Base-by-base conservation (phyloP, 2,113 vertebrate genomes). In the Reinhardtius hippoglossoides region DNA sequence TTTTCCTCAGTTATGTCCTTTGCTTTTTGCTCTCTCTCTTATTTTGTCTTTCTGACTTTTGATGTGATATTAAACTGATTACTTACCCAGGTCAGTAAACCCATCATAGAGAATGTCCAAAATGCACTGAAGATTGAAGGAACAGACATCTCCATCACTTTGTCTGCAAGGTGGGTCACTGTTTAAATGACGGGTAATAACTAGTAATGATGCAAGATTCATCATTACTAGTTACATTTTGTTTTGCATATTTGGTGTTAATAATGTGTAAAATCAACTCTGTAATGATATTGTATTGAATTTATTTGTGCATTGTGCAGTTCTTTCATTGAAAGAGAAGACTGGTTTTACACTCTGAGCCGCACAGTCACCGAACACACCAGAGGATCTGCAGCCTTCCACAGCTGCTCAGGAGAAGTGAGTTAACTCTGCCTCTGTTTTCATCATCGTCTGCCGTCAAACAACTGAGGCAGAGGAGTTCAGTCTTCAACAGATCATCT, bases 331-430 rank as follows among this genome's bases (percentile, higher is more conserved):
- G 98, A 99, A 86, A 95, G 97, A 69, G 97, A 99, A 6, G 97
- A 99, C 85, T 99, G 98, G 98, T 97, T 96, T 84, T 94, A 94
- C 92, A 95, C 96, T 62, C 94, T 99, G 76, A 96, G 92, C 85
- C 94, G 95, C 57, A 88, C 95, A 9, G 94, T 97, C 80, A 95
- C 95, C 1, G 97, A 98, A 80, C 95, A 97, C 66, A 83, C 87
- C 67, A 94, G 94, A 85, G 92, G 94, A 27, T 94, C 94, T 46
- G 75, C n/a, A 14, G 77, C 87, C 2, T 88, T 89, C 66, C 90
- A 65, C 75, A 86, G 73, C 81, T 78, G 76, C 71, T 86, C 90
- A 6, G 84, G 82, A 81, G 94, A 95, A 80, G 94, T 94, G 74
- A 88, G 74, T 27, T 63, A 56, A 23, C 16, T 27, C 57, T 56